Percentiles rank a stretch among this genome's conserved stretches.
Conservation (phyloP, 2,113 vertebrate species). For the Neogobius melanostomus region DNA sequence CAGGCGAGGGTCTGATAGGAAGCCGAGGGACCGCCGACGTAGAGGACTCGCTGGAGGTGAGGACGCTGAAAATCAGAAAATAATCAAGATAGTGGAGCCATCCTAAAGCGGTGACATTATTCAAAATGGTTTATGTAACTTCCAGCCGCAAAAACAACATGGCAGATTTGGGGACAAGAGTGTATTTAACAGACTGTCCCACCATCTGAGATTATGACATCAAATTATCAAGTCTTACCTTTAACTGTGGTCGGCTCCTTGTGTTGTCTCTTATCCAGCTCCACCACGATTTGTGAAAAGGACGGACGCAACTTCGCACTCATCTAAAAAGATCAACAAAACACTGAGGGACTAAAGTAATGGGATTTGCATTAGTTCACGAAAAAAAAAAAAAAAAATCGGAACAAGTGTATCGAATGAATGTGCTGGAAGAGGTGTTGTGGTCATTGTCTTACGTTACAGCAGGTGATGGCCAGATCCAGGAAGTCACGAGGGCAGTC, state of each 20-base stretch:
- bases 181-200: too few species aligned
- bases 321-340: slow-evolving; percentile 44
- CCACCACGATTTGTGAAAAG: slow-evolving; percentile 83
- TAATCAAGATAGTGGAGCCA: not conserved
- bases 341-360: not conserved
- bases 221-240: slow-evolving; percentile 24
- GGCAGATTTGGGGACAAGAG: not conserved
- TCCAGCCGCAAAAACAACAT: not conserved
- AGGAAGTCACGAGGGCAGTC: slow-evolving; percentile 86
- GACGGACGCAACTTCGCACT: slow-evolving; percentile 77
- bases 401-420: too few species aligned
- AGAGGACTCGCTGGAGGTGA: slow-evolving; percentile 20
- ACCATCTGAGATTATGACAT: too few species aligned
- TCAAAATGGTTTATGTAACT: too few species aligned
- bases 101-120: too few species aligned
- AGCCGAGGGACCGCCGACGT: slow-evolving; percentile 62
- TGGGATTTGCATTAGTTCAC: too few species aligned
- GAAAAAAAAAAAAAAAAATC: too few species aligned
- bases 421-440: not conserved
- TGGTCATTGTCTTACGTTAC: slow-evolving; percentile 76
- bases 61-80: slow-evolving; percentile 6
- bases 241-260: slow-evolving; percentile 43
- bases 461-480: slow-evolving; percentile 88
- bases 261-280: slow-evolving; percentile 77
- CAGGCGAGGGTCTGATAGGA: slow-evolving; percentile 77